Base-by-base conservation (phyloP, 1,140 invertebrate genomes). In the Hyles euphorbiae region DNA sequence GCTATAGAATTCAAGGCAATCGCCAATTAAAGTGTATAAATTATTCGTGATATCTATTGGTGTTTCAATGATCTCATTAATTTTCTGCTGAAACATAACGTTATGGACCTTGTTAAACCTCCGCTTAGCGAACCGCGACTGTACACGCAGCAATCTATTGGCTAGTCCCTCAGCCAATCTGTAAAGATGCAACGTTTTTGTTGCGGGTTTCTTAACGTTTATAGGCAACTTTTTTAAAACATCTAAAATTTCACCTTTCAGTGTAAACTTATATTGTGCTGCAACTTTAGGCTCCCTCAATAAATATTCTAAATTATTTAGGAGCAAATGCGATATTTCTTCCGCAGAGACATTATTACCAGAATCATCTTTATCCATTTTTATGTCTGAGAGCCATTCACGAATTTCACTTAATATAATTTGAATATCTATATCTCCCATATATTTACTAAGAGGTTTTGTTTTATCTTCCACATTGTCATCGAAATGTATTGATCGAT, bases 201-300 rank as follows among this genome's bases (percentile, higher is more conserved):
- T 56, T 53, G 11, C 40, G 7, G 50, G 12, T 32, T 10, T 34
- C 4, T 45, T 44, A 2, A 65, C 10, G 6, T 34, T 2, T 36
- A 63, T 34, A 5, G 57, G 55, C 6, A 63, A n/a, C 36, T 58
- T 54, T 33, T 60, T 50, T 55, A 67, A 46, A 5, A 60, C 51
- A n/a, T 61, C 53, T n/a, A 67, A 22, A 12, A 61, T 67, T 44
- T 56, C 55, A 7, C 46, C 57, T 58, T 60, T 60, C n/a, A 63
- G 34, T 3, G 57, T 57, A n/a, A 57, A 12, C 53, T 63, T 67
- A 10, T 60, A 40, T 5, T 40, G 36, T 40, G 36, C 36, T 5
- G 36, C 36, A 40, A 40, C 36, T 40, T 40, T 40, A 8, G 36
- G 36, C 36, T 40, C 36, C 8, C 8, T 40, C 36, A 40, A 40